phyloP scores from a whole-genome alignment of 2,113 vertebrate genomes.

The Thunnus maccoyii region DNA sequence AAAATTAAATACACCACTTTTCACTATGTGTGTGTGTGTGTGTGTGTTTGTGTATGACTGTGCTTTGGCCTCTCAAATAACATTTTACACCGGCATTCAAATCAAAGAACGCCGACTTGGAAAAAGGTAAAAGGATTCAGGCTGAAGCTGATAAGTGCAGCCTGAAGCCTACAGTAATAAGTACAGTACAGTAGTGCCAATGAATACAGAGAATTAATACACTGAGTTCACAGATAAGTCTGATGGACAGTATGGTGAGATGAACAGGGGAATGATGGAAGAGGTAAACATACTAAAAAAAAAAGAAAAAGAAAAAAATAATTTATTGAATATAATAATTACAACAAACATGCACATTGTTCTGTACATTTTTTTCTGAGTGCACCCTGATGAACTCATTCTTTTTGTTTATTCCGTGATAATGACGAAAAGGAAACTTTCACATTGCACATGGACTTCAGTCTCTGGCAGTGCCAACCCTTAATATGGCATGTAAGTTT shows the following conservation, averaged over 20 bases:
- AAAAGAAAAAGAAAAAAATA: neutral
- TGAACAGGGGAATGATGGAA: too few relatives aligned
- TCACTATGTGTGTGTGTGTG: neutral
- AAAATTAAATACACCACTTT: neutral
- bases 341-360: neutral
- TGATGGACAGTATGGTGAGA: too few relatives aligned
- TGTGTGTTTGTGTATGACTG: neutral
- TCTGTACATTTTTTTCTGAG: neutral
- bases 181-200: too few relatives aligned
- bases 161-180: neutral
- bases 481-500: neutral
- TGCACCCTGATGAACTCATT: neutral
- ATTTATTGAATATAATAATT: neutral
- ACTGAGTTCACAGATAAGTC: too few relatives aligned
- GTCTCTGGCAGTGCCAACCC: neutral
- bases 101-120: neutral
- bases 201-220: too few relatives aligned
- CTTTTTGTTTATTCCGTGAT: constrained; percentile 12
- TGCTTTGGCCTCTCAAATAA: neutral
- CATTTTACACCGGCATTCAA: neutral
- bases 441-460: neutral
- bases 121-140: constrained; percentile 1
- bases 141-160: neutral
- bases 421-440: neutral
- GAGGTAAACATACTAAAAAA: neutral